Conservation (phyloP, 2,113 vertebrate species). For the Lagopus leucura region DNA sequence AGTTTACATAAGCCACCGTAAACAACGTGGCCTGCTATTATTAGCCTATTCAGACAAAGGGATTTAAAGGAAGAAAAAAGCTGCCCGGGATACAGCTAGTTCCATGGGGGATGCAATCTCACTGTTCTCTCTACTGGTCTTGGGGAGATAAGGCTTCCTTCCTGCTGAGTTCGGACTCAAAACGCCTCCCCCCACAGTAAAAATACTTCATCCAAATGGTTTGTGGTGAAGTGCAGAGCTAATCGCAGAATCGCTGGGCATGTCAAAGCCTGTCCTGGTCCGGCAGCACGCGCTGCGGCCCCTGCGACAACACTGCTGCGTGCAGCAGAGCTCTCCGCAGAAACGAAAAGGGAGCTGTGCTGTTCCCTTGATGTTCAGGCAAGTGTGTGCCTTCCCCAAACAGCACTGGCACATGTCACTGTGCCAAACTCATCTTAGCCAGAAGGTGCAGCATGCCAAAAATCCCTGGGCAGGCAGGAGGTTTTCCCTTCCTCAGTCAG, state of each 20-base stretch:
- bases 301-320: not conserved
- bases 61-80: constrained; percentile 38
- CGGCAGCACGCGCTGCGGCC: not conserved
- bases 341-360: not conserved
- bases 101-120: not conserved
- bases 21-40: not conserved
- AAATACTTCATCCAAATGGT: not conserved
- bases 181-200: not conserved
- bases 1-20: constrained; percentile 45
- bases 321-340: not conserved
- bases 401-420: not conserved
- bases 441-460: not conserved
- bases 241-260: not conserved
- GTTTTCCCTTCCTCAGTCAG: not conserved
- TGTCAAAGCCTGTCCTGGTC: not conserved
- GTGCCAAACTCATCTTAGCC: not conserved
- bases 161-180: not conserved
- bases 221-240: not conserved
- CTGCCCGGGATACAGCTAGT: not conserved
- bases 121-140: not conserved
- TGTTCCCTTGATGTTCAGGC: fast-evolving
- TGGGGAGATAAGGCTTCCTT: not conserved
- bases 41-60: constrained; percentile 44
- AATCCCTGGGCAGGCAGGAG: not conserved
- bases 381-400: not conserved